Base-by-base conservation (phyloP, 2,797 vertebrate species). In the Pseudotriccus pelzelni region DNA sequence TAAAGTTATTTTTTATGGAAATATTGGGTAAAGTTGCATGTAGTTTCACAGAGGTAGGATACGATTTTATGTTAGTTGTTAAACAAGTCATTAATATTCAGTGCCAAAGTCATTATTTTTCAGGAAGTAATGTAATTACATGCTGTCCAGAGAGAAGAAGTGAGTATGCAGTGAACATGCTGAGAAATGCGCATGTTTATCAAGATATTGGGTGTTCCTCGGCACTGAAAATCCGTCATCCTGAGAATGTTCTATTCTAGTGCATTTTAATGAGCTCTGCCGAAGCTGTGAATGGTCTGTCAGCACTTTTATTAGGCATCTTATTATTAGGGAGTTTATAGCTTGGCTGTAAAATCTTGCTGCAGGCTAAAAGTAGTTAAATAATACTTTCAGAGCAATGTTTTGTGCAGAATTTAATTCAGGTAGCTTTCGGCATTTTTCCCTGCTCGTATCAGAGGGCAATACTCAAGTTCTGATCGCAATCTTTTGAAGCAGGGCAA, bases 321-420 rank as follows among this genome's bases (percentile, higher is more conserved):
- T 92, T 90, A 87, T 93, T 95, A 96, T 89, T 86, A 81, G n/a
- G 58, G 79, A 73, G 80, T 95, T 96, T 87, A 95, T 91, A 88
- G 82, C 76, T 91, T 93, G 87, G 43, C 50, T 95, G 36, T 91
- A 95, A 96, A 92, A 90, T 59, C 55, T 94, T 88, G 90, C 89
- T 96, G 63, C 50, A 94, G 94, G 96, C 87, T 94, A 89, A 90
- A 94, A 87, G 53, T 55, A 90, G 80, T 92, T 97, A 92, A 96
- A 81, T 76, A 88, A 95, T 95, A 93, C 85, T 93, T 97, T 82
- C 77, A 77, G 93, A 96, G 77, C 15, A 30, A 77, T 90, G 84
- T 76, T 96, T 92, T 88, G 66, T 78, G 77, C 87, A 85, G 89
- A 63, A 90, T 92, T 91, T 94, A 91, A 92, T 92, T 94, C 41